phyloP scores from a whole-genome alignment of 2,113 vertebrate genomes.

The Panthera tigris region DNA sequence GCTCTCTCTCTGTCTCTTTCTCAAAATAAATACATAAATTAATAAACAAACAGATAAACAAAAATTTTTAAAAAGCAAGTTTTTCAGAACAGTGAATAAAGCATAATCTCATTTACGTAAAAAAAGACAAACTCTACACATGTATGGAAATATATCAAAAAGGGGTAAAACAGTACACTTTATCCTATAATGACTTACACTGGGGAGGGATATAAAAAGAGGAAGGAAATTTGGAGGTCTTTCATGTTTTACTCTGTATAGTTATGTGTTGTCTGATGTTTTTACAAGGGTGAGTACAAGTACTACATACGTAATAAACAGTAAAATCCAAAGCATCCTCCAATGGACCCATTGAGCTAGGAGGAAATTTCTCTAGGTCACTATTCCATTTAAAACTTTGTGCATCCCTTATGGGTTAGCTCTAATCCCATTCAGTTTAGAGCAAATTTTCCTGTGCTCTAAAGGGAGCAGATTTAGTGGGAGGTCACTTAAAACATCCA shows the following conservation, averaged over 20 bases:
- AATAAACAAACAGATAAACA: too few species aligned
- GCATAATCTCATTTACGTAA: background rate
- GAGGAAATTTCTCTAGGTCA: background rate
- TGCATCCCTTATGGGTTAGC: background rate
- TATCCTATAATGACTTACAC: background rate
- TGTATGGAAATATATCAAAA: background rate
- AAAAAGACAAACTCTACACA: background rate
- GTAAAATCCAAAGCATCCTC: background rate
- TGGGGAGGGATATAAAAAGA: background rate
- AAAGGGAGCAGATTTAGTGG: background rate
- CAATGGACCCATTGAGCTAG: background rate
- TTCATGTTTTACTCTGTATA: background rate
- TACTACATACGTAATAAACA: background rate
- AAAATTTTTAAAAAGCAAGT: background rate
- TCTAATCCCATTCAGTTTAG: background rate
- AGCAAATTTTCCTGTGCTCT: background rate
- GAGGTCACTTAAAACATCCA: background rate
- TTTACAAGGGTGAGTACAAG: background rate
- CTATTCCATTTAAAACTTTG: background rate
- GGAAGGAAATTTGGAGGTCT: background rate
- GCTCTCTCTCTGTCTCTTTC: too few species aligned
- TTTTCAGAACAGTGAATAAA: background rate
- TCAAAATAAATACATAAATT: too few species aligned
- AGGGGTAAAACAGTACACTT: background rate
- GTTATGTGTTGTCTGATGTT: background rate